Conservation (phyloP, 1,140 invertebrate species). For the Platorchestia sp. region DNA sequence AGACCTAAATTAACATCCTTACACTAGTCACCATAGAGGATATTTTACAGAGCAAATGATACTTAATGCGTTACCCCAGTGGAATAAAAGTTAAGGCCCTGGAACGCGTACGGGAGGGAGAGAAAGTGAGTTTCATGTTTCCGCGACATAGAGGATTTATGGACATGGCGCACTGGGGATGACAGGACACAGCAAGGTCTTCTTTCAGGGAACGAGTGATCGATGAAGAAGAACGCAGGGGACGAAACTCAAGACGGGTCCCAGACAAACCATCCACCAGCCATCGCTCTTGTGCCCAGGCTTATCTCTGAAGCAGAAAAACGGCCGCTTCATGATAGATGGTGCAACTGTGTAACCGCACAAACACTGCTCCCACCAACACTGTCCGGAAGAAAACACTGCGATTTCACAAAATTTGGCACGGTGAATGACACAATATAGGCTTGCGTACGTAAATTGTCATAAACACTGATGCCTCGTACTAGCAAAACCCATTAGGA, state of each 20-base stretch:
- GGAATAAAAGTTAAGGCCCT: neutral
- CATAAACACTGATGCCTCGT: no score
- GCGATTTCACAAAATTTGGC: neutral
- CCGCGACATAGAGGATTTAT: slow-evolving; percentile 23
- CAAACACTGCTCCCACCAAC: neutral
- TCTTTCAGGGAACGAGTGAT: slow-evolving; percentile 28
- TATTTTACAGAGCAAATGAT: neutral
- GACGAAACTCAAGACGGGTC: slow-evolving; percentile 39
- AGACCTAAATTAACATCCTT: neutral
- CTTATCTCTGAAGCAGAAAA: slow-evolving; percentile 5
- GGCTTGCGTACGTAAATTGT: no score
- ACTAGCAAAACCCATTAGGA: no score
- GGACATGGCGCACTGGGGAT: neutral
- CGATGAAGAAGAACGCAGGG: slow-evolving; percentile 45
- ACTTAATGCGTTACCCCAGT: neutral
- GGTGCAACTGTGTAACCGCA: neutral
- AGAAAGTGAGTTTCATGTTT: neutral
- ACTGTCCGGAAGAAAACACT: neutral
- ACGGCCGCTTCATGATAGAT: slow-evolving; percentile 28
- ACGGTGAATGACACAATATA: neutral
- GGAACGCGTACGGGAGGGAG: neutral
- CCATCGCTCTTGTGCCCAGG: slow-evolving; percentile 31
- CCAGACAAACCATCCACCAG: slow-evolving; percentile 26
- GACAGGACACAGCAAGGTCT: neutral
- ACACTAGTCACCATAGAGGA: neutral